Percentiles rank a stretch among this genome's conserved stretches.
phyloP scores from a whole-genome alignment of 2,888 invertebrate genomes.

The Tyria jacobaeae region DNA sequence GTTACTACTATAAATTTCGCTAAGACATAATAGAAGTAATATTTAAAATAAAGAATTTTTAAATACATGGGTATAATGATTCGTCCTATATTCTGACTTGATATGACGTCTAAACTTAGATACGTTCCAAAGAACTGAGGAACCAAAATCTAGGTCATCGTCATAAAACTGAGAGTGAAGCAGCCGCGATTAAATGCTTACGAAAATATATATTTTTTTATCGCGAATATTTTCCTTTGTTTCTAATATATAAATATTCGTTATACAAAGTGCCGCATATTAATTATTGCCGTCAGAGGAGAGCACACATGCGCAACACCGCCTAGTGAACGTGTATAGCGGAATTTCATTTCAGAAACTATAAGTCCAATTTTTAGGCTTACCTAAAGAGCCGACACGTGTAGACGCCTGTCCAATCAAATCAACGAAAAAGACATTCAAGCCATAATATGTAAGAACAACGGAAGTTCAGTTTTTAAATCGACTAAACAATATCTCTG shows the following conservation, averaged over 20 bases:
- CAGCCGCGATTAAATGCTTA: constrained; percentile 31
- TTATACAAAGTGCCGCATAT: constrained; percentile 35
- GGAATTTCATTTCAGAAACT: no score
- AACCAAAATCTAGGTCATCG: constrained; percentile 51
- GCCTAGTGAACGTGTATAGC: no score
- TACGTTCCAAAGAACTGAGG: constrained; percentile 49
- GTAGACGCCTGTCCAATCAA: constrained; percentile 28
- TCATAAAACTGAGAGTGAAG: constrained; percentile 51
- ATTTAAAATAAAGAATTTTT: no score
- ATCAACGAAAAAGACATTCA: constrained; percentile 36
- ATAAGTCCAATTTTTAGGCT: constrained; percentile 25
- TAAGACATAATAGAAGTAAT: no score
- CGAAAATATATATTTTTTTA: constrained; percentile 25
- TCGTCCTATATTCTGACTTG: constrained; percentile 39
- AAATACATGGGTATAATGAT: constrained; percentile 15
- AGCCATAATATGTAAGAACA: constrained; percentile 44
- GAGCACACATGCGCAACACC: neutral
- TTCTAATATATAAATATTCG: constrained; percentile 30
- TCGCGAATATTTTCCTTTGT: constrained; percentile 42
- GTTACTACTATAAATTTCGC: neutral
- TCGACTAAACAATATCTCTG: constrained; percentile 39
- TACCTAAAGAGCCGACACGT: constrained; percentile 33
- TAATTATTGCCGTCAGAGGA: constrained; percentile 30
- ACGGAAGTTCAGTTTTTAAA: constrained; percentile 40
- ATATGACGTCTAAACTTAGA: constrained; percentile 49